phyloP scores from a whole-genome alignment of 2,888 invertebrate species.

The Caenorhabditis uteleia region DNA sequence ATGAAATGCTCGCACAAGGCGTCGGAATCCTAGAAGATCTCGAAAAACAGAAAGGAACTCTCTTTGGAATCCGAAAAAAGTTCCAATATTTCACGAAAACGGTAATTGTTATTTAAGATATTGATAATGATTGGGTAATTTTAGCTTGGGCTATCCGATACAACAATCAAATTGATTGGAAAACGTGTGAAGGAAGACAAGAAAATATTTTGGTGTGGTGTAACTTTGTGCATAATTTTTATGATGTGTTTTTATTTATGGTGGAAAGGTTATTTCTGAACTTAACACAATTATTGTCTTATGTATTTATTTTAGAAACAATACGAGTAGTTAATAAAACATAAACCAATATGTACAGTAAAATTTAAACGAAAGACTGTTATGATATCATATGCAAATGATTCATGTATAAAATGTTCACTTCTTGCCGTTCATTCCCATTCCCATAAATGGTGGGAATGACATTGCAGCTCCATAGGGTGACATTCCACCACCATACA shows the following conservation, averaged over 20 bases:
- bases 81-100: slow-evolving; percentile 26
- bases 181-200: slow-evolving; percentile 29
- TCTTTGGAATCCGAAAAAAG: slow-evolving; percentile 11
- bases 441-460: slow-evolving; percentile 33
- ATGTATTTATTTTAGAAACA: not conserved
- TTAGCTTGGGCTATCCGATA: slow-evolving; percentile 25
- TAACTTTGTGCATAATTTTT: slow-evolving; percentile 16
- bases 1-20: slow-evolving; percentile 22
- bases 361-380: not conserved
- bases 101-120: too few relatives aligned
- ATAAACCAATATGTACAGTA: not conserved
- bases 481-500: slow-evolving; percentile 17
- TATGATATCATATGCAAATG: too few relatives aligned
- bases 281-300: too few relatives aligned
- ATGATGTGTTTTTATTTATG: slow-evolving; percentile 29
- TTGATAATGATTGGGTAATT: too few relatives aligned
- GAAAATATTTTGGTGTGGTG: slow-evolving; percentile 11
- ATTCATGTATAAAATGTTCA: not conserved
- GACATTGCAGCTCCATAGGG: slow-evolving; percentile 34
- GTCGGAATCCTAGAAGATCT: slow-evolving; percentile 14
- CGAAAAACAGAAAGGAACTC: slow-evolving; percentile 13
- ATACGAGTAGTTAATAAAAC: not conserved
- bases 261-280: slow-evolving; percentile 17
- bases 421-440: too few relatives aligned
- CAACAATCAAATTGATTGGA: slow-evolving; percentile 23